Conservation (phyloP, 2,888 invertebrate genomes). For the Octonoba sinensis region DNA sequence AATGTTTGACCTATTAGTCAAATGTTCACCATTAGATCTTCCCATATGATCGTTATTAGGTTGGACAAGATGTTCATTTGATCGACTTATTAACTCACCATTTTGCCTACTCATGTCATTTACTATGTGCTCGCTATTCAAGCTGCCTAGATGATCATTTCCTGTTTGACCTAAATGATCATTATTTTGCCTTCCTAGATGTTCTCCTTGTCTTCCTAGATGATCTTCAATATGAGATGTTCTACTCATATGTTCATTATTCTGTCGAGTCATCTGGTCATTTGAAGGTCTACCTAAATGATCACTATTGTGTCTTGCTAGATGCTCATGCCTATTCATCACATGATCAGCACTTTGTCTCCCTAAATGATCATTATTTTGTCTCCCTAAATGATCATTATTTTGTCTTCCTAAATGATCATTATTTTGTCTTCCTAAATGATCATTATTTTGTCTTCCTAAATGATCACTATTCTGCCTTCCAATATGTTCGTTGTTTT, state of each 20-base stretch:
- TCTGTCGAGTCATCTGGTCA: constrained; percentile 37
- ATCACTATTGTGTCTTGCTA: constrained; percentile 20
- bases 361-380: constrained; percentile 27
- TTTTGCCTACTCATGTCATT: constrained; percentile 45
- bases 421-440: constrained; percentile 19
- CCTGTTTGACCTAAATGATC: constrained; percentile 38
- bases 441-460: constrained; percentile 41
- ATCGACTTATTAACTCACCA: constrained; percentile 36
- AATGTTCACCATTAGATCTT: constrained; percentile 40
- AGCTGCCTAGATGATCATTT: constrained; percentile 52
- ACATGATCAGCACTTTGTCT: constrained; percentile 40
- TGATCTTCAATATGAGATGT: constrained; percentile 42
- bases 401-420: constrained; percentile 34
- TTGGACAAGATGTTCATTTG: constrained; percentile 44
- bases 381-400: constrained; percentile 20
- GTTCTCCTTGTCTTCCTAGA: constrained; percentile 36
- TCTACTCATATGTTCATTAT: constrained; percentile 38
- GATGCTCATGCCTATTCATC: not conserved
- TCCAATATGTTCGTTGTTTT: constrained; percentile 38
- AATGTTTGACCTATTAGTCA: constrained; percentile 15
- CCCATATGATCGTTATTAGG: constrained; percentile 40
- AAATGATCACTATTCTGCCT: constrained; percentile 41
- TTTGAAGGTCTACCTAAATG: constrained; percentile 30
- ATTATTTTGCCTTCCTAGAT: constrained; percentile 22
- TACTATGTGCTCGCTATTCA: constrained; percentile 50